A percentile compares a stretch with the other conserved stretches of the same genome.
Conservation (phyloP, 2,797 vertebrate genomes). For the Octomys mimax region DNA sequence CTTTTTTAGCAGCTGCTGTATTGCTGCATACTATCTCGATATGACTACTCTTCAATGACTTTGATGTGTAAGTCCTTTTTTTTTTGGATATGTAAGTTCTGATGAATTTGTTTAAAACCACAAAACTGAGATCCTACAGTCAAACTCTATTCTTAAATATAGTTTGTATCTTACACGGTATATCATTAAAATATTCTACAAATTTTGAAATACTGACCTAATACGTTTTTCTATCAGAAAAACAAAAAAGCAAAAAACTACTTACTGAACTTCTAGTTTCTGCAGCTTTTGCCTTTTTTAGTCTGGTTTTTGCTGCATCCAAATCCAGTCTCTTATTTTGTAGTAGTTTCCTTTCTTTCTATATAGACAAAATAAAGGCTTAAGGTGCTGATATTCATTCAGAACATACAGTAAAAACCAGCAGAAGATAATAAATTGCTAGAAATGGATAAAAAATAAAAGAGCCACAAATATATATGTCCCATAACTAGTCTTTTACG, state of each 20-base stretch:
- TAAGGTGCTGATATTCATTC: not conserved
- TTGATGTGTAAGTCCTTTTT: not conserved
- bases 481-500: slow-evolving; percentile 35
- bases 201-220: slow-evolving; percentile 50
- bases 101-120: slow-evolving; percentile 41
- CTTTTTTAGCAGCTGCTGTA: slow-evolving; percentile 15
- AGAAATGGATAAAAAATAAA: slow-evolving; percentile 41
- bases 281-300: slow-evolving; percentile 97
- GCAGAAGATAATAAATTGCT: slow-evolving; percentile 38
- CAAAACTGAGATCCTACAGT: slow-evolving; percentile 21
- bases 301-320: slow-evolving; percentile 97
- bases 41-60: not conserved
- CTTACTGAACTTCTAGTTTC: slow-evolving; percentile 96
- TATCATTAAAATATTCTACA: slow-evolving; percentile 47
- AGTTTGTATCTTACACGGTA: not conserved
- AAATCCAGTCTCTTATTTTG: slow-evolving; percentile 98
- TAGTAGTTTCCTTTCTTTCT: slow-evolving; percentile 98
- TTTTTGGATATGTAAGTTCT: not conserved
- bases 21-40: not conserved
- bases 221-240: slow-evolving; percentile 46
- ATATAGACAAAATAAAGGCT: slow-evolving; percentile 59
- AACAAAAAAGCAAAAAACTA: slow-evolving; percentile 56
- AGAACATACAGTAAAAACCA: not conserved
- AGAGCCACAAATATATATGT: slow-evolving; percentile 18
- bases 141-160: slow-evolving; percentile 6